Conservation (phyloP, 1,140 invertebrate species). For the Diabrotica virgifera region DNA sequence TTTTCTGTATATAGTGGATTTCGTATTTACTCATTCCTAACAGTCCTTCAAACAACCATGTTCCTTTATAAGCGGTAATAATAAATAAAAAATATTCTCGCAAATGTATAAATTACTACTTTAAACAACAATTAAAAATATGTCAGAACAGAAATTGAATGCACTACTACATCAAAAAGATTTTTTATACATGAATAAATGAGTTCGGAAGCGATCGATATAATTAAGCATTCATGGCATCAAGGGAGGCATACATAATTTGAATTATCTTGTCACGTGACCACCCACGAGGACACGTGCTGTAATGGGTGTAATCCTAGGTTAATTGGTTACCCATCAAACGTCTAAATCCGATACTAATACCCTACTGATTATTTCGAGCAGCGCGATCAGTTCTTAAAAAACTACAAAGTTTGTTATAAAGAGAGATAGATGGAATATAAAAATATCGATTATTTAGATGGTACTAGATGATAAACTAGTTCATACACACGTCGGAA, state of each 20-base stretch:
- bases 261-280: slow-evolving; percentile 18
- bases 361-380: slow-evolving; percentile 15
- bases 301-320: slow-evolving; percentile 13
- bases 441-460: no score
- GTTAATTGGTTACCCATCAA: slow-evolving; percentile 19
- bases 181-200: background rate
- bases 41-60: no score
- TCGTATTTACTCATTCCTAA: no score
- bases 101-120: no score
- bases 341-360: slow-evolving; percentile 8
- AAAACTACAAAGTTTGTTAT: background rate
- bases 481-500: no score
- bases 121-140: no score
- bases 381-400: background rate
- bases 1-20: no score
- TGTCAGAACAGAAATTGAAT: no score
- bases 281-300: slow-evolving; percentile 19
- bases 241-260: background rate
- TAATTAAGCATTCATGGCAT: slow-evolving; percentile 16
- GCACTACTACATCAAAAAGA: background rate
- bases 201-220: background rate
- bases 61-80: no score
- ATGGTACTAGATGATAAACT: no score
- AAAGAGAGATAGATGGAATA: no score
- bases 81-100: no score